phyloP scores from a whole-genome alignment of 2,888 invertebrate species.

The Pasiphila rectangulata region DNA sequence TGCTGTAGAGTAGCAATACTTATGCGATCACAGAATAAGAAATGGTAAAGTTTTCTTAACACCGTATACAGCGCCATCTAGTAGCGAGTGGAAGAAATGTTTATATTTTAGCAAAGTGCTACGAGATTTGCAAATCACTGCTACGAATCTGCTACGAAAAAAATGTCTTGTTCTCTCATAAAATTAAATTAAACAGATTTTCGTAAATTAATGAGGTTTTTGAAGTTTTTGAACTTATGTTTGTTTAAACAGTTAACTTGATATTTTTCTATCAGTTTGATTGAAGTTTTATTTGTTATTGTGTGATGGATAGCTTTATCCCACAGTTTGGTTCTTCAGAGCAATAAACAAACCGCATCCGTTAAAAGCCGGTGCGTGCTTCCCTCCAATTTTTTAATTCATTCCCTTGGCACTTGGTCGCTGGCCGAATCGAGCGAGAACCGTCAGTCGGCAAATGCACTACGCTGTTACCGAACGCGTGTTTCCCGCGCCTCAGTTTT shows the following conservation, averaged over 20 bases:
- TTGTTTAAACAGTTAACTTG: constrained; percentile 3
- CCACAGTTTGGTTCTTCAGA: constrained; percentile 24
- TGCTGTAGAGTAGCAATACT: constrained; percentile 27
- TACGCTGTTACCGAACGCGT: constrained; percentile 47
- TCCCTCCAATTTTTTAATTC: constrained; percentile 42
- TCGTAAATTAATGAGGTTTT: background rate
- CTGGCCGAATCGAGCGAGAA: constrained; percentile 21
- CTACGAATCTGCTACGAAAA: constrained; percentile 22
- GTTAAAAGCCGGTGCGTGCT: constrained; percentile 39
- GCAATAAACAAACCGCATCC: constrained; percentile 50
- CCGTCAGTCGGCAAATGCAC: constrained; percentile 51
- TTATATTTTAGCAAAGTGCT: constrained; percentile 11
- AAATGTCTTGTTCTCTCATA: too few species aligned
- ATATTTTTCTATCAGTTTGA: constrained; percentile 10
- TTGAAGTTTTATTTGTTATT: constrained; percentile 17
- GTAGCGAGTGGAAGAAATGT: constrained; percentile 17
- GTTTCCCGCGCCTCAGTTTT: constrained; percentile 44
- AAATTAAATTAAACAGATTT: too few species aligned
- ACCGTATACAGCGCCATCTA: constrained; percentile 18
- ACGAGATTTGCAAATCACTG: constrained; percentile 20
- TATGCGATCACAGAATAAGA: constrained; percentile 1
- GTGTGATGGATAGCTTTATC: constrained; percentile 20
- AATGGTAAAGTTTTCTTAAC: background rate
- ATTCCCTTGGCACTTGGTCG: constrained; percentile 31
- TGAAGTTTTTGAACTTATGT: background rate